Evolutionary conservation across 2,113 vertebrate species (phyloP).

Genomic region (Centrocercus urophasianus): DNA sequence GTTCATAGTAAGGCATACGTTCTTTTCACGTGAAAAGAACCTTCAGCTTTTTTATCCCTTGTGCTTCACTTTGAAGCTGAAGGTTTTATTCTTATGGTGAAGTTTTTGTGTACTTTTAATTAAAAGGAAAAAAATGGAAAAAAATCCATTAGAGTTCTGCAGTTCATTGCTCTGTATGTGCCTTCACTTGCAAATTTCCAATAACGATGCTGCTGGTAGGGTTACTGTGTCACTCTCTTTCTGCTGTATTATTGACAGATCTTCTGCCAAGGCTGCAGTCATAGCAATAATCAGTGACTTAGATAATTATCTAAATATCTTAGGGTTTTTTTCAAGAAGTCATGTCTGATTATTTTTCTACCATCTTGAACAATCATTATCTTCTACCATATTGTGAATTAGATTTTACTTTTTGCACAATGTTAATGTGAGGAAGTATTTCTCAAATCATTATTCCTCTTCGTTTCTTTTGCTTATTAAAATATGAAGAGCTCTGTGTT

Average conservation of each 20-base stretch:
- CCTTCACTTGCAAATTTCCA: background rate
- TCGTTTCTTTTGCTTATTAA: background rate
- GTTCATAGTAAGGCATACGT: background rate
- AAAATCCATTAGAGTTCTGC: background rate
- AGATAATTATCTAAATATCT: background rate
- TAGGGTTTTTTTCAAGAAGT: background rate
- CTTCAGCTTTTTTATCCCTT: background rate
- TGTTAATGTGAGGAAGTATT: background rate
- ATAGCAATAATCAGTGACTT: background rate
- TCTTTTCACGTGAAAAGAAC: background rate
- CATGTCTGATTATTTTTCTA: background rate
- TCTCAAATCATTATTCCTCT: background rate
- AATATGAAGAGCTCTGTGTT: background rate
- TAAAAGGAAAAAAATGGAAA: background rate
- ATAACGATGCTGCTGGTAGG: background rate
- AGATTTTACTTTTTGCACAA: background rate
- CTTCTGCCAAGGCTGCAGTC: background rate
- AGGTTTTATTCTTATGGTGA: background rate
- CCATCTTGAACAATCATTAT: background rate
- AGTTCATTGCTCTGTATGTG: background rate
- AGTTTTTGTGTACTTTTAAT: background rate
- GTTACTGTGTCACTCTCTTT: background rate
- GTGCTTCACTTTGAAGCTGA: background rate
- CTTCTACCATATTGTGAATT: background rate
- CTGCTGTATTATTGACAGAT: background rate